These are phyloP conservation scores for Lethenteron camtschaticum DNA, from an alignment of 2,113 vertebrate species.

Conservation along the genomic window DNA sequence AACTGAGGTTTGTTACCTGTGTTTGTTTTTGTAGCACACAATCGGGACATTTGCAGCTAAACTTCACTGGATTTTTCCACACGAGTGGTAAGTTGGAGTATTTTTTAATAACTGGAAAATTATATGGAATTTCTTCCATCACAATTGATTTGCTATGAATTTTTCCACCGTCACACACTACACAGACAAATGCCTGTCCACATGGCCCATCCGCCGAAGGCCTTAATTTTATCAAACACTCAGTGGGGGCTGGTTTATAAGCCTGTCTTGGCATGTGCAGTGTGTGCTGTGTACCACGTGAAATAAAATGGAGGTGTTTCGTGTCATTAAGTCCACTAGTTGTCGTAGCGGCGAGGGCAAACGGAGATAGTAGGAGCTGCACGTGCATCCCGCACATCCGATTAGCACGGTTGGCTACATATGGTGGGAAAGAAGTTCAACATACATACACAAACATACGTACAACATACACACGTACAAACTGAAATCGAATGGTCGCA, in stretches of 20 bases:
- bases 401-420: background rate
- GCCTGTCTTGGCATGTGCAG: background rate
- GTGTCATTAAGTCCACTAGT: background rate
- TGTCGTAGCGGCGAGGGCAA: background rate
- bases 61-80: slow-evolving; percentile 98
- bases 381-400: background rate
- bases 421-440: background rate
- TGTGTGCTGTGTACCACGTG: background rate
- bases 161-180: background rate
- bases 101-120: slow-evolving; percentile 1
- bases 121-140: background rate
- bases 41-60: slow-evolving; percentile 86
- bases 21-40: background rate
- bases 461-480: too few relatives aligned
- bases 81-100: slow-evolving; percentile 46
- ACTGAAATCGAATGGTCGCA: background rate
- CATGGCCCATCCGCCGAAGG: background rate
- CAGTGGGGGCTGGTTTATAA: background rate
- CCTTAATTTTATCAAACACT: background rate
- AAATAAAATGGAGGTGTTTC: background rate
- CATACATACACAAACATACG: too few relatives aligned
- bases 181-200: background rate
- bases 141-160: background rate
- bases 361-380: background rate
- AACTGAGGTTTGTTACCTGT: too few relatives aligned